phyloP scores from a whole-genome alignment of 2,888 invertebrate genomes.

The Laothoe populi region DNA sequence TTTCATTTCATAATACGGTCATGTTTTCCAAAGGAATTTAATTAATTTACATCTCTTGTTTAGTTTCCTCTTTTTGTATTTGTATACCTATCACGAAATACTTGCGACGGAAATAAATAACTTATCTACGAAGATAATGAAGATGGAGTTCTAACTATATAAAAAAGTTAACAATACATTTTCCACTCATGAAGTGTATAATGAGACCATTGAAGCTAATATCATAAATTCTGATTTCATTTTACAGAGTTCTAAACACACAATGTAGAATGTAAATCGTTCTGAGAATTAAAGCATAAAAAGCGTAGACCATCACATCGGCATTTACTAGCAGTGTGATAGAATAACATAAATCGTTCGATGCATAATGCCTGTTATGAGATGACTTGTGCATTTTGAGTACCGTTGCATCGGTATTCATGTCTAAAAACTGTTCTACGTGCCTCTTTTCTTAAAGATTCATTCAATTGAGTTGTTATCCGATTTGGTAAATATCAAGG shows the following conservation, averaged over 20 bases:
- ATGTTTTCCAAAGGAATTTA: conserved; percentile 6
- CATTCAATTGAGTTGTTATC: conserved; percentile 13
- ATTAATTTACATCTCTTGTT: background rate
- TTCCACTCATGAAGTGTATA: background rate
- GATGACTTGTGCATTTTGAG: background rate
- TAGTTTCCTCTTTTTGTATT: background rate
- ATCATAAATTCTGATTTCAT: background rate
- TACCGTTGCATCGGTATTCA: background rate
- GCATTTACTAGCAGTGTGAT: background rate
- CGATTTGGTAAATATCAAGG: conserved; percentile 13
- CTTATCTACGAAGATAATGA: background rate
- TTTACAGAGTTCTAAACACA: background rate
- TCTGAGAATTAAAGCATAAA: background rate
- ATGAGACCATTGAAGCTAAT: background rate
- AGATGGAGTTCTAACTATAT: background rate
- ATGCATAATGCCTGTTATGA: conserved; percentile 14
- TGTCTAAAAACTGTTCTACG: conserved; percentile 21
- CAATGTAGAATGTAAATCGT: background rate
- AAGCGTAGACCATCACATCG: background rate
- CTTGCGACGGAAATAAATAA: background rate
- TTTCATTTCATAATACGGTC: conserved; percentile 18
- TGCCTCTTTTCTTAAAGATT: conserved; percentile 5
- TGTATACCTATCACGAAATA: background rate
- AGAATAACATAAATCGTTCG: background rate
- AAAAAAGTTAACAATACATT: background rate